These are phyloP conservation scores for Serranus cabrilla DNA, from an alignment of 2,797 vertebrate genomes.

Conservation along the genomic window DNA sequence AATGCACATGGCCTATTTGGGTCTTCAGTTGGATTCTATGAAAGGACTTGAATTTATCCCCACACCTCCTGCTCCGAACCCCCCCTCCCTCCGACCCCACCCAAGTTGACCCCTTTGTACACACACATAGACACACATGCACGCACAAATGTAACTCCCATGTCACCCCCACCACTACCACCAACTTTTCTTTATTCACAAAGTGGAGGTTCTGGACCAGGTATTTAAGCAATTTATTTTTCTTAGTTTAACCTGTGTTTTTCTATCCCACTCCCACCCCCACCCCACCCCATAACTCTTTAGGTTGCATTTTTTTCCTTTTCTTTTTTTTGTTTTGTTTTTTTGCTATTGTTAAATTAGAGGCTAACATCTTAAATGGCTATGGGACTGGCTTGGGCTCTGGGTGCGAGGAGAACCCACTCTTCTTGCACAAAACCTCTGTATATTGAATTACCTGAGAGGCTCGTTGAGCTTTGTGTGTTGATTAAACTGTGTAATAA, in stretches of 20 bases:
- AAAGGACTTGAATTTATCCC: constrained; percentile 87
- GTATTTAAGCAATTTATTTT: constrained; percentile 89
- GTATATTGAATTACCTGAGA: constrained; percentile 99
- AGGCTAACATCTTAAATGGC: constrained; percentile 96
- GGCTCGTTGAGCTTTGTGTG: constrained; percentile 99
- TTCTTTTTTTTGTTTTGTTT: constrained; percentile 39
- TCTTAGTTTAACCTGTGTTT: constrained; percentile 89
- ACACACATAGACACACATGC: constrained; percentile 52
- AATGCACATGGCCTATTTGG: constrained; percentile 82
- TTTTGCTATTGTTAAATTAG: constrained; percentile 95
- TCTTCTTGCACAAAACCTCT: constrained; percentile 97
- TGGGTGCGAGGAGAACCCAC: constrained; percentile 95
- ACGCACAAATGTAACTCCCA: constrained; percentile 74
- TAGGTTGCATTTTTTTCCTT: constrained; percentile 86
- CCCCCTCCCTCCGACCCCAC: constrained; percentile 54
- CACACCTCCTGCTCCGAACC: constrained; percentile 58
- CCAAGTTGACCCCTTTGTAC: constrained; percentile 72
- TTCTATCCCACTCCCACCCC: constrained; percentile 50
- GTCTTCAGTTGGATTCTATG: constrained; percentile 90
- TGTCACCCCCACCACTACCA: constrained; percentile 57
- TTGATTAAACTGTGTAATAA: constrained; percentile 99
- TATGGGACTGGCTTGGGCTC: constrained; percentile 96
- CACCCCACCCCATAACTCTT: constrained; percentile 82
- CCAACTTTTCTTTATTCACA: constrained; percentile 76
- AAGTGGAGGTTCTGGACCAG: constrained; percentile 84